phyloP scores from a whole-genome alignment of 2,797 vertebrate genomes.

The Eulemur rubriventer region DNA sequence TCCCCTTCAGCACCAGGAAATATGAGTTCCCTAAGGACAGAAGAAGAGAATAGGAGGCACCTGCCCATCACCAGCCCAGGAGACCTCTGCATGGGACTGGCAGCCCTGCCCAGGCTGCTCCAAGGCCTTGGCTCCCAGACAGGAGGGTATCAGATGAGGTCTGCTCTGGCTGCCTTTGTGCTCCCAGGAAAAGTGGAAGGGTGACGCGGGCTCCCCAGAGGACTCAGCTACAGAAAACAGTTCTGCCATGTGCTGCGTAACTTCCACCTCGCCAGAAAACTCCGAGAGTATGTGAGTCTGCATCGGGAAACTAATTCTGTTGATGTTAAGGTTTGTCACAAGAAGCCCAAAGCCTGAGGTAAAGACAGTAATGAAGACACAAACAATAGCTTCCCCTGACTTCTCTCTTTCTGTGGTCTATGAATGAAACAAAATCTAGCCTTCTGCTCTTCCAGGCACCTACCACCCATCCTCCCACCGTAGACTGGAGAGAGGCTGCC shows the following conservation, averaged over 20 bases:
- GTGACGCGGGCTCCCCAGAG: neutral
- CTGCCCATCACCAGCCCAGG: neutral
- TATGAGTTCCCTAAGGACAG: neutral
- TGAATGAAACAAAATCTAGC: neutral
- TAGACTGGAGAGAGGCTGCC: neutral
- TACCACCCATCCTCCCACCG: neutral
- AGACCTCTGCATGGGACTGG: neutral
- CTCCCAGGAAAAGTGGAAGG: neutral
- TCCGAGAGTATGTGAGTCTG: neutral
- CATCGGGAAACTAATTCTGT: neutral
- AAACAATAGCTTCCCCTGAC: neutral
- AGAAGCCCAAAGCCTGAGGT: neutral
- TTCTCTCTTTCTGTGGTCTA: neutral
- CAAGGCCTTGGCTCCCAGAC: neutral
- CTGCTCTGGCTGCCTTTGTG: neutral
- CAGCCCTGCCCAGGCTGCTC: neutral
- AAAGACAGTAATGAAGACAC: neutral
- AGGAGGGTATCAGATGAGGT: neutral
- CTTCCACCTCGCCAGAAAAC: neutral
- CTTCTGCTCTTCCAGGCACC: neutral
- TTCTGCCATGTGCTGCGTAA: neutral
- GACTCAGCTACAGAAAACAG: neutral
- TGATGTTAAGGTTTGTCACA: neutral
- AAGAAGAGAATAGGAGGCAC: neutral
- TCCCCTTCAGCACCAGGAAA: conserved; percentile 36